phyloP scores from a whole-genome alignment of 2,797 vertebrate genomes.

The Acanthornis magna region DNA sequence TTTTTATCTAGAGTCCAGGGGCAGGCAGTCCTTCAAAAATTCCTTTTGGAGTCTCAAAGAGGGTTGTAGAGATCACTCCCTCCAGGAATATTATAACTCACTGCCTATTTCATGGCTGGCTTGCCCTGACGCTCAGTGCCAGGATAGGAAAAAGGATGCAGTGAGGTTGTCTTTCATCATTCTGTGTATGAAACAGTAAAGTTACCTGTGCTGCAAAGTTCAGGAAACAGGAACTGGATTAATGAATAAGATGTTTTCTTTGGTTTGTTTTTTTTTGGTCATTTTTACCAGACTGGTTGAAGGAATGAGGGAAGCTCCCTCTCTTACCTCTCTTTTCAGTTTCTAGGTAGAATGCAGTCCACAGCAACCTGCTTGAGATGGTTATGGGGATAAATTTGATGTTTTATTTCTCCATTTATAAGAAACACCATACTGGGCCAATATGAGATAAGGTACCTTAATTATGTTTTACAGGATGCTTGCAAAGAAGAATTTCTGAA shows the following conservation, averaged over 20 bases:
- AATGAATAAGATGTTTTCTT: not conserved
- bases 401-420: not conserved
- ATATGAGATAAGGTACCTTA: not conserved
- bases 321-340: not conserved
- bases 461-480: conserved; percentile 25
- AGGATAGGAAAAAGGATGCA: not conserved
- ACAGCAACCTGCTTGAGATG: not conserved
- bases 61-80: not conserved
- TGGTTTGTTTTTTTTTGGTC: not conserved
- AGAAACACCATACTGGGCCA: not conserved
- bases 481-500: conserved; percentile 32
- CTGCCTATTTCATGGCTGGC: not conserved
- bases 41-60: not conserved
- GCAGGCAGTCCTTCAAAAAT: not conserved
- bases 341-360: not conserved
- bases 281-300: not conserved
- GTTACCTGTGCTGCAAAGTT: not conserved
- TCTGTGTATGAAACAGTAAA: not conserved
- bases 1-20: not conserved
- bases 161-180: not conserved
- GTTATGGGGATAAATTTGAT: not conserved
- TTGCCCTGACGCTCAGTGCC: not conserved
- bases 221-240: not conserved
- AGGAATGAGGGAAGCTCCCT: not conserved
- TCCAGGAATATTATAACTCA: not conserved